Percentiles rank a stretch among this genome's conserved stretches.
These are phyloP conservation scores for Cataglyphis altisquamis DNA, from an alignment of 2,888 invertebrate species.

Conservation along the genomic window DNA sequence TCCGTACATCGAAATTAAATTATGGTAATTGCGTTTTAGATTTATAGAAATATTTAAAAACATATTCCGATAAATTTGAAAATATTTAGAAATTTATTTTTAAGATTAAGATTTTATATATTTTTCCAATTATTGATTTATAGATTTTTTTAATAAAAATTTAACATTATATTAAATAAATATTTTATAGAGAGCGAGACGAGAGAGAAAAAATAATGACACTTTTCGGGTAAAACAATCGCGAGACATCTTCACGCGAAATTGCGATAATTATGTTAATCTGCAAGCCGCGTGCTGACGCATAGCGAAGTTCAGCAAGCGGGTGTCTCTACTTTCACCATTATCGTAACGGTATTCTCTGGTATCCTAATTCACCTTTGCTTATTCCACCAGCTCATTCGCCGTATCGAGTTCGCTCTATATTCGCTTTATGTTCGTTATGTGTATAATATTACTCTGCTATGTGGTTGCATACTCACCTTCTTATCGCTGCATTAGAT, in stretches of 20 bases:
- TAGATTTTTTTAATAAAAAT: background rate
- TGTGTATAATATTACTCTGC: slow-evolving; percentile 56
- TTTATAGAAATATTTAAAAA: background rate
- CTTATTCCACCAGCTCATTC: slow-evolving; percentile 68
- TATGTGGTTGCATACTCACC: background rate
- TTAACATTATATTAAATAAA: background rate
- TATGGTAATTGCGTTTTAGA: background rate
- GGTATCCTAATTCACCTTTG: slow-evolving; percentile 79
- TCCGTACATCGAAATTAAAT: background rate
- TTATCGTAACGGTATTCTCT: slow-evolving; percentile 81
- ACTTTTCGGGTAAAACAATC: slow-evolving; percentile 10
- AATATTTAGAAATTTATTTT: background rate
- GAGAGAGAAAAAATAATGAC: background rate
- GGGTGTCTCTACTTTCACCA: slow-evolving; percentile 82
- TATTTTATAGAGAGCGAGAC: background rate
- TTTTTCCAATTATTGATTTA: background rate
- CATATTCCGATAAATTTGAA: background rate
- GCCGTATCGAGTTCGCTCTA: slow-evolving; percentile 61
- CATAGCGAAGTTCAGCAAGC: slow-evolving; percentile 59
- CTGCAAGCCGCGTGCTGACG: slow-evolving; percentile 32
- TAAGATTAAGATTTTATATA: background rate
- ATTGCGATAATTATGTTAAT: slow-evolving; percentile 70
- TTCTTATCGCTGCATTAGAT: background rate
- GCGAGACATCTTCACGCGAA: slow-evolving; percentile 24
- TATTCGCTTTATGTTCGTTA: slow-evolving; percentile 41